Conservation (phyloP, 2,888 invertebrate species). For the Mechanitis mazaeus region DNA sequence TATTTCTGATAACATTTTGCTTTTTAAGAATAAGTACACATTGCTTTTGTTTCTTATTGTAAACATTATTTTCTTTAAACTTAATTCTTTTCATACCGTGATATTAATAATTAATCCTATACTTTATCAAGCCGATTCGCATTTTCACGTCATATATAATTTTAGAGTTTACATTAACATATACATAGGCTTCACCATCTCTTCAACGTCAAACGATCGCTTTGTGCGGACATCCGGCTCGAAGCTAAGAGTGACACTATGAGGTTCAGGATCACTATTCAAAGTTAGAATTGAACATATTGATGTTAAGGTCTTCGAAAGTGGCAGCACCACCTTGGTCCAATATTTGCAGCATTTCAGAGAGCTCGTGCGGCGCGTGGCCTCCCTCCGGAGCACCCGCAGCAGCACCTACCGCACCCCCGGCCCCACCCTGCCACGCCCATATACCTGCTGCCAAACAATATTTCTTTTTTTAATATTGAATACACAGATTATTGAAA, state of each 20-base stretch:
- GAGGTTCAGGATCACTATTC: slow-evolving; percentile 43
- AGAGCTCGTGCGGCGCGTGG: slow-evolving; percentile 84
- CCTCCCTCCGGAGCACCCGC: slow-evolving; percentile 45
- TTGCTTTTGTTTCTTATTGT: slow-evolving; percentile 4
- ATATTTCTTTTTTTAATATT: not conserved
- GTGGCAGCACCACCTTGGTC: slow-evolving; percentile 89
- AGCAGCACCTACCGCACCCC: slow-evolving; percentile 46
- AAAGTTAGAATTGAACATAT: slow-evolving; percentile 89
- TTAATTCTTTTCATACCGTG: not conserved
- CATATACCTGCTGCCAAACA: slow-evolving; percentile 79
- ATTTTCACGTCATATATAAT: not conserved
- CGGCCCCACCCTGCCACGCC: slow-evolving; percentile 83
- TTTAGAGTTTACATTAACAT: slow-evolving; percentile 6
- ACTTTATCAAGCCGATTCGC: not conserved
- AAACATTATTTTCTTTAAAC: not conserved
- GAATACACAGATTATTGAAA: no score
- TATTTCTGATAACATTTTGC: not conserved
- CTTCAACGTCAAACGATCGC: not conserved
- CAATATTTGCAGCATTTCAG: slow-evolving; percentile 95
- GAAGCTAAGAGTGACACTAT: slow-evolving; percentile 10
- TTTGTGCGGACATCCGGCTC: not conserved
- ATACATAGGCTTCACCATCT: slow-evolving; percentile 14
- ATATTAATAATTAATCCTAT: not conserved
- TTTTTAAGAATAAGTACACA: slow-evolving; percentile 2
- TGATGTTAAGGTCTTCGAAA: slow-evolving; percentile 92